Conservation (phyloP, 2,797 vertebrate species). For the Halcyon smyrnensis region DNA sequence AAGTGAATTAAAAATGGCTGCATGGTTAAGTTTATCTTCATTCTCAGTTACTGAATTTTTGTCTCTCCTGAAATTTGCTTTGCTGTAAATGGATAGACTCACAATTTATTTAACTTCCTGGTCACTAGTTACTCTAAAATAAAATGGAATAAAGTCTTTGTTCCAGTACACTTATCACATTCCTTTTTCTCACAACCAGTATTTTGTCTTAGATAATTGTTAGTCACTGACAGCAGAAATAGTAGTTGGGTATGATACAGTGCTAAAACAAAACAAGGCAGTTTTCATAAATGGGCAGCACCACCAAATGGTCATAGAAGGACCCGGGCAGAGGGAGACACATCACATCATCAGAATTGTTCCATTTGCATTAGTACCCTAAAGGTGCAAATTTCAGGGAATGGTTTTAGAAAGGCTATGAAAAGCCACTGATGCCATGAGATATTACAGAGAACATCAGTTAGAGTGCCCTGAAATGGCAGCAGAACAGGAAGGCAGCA, state of each 20-base stretch:
- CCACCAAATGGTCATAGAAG: slow-evolving; percentile 10
- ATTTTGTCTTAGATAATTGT: neutral
- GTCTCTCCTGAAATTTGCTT: neutral
- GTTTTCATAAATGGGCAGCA: slow-evolving; percentile 34
- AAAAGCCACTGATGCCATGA: neutral
- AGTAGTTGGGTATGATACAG: neutral
- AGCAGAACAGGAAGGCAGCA: neutral
- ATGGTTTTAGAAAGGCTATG: neutral
- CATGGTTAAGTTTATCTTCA: neutral
- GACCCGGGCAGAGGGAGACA: neutral
- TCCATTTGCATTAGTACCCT: neutral
- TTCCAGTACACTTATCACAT: neutral
- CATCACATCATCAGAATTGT: neutral
- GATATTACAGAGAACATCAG: neutral
- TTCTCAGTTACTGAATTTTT: slow-evolving; percentile 21
- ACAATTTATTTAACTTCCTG: neutral
- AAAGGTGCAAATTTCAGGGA: neutral
- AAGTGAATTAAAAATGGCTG: slow-evolving; percentile 48
- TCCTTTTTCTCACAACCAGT: neutral
- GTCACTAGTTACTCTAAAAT: neutral
- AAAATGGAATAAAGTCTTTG: neutral
- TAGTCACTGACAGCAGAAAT: neutral
- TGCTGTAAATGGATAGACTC: neutral
- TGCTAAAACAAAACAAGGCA: neutral
- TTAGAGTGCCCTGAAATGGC: neutral